These are phyloP conservation scores for Synergus laeviventris DNA, from an alignment of 2,888 invertebrate genomes.

Conservation along the genomic window DNA sequence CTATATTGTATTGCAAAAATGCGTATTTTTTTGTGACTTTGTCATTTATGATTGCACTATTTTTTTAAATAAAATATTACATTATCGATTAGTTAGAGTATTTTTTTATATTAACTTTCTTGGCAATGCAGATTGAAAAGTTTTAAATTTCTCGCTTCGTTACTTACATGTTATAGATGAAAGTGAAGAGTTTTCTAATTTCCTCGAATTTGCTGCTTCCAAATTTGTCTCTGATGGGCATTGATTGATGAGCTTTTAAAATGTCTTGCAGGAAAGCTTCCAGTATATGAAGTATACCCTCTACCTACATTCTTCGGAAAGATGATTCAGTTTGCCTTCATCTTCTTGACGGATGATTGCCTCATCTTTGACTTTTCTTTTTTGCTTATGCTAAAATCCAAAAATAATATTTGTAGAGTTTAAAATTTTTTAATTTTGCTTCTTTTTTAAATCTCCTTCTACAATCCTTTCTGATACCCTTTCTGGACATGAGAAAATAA, in stretches of 20 bases:
- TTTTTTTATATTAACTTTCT: background rate
- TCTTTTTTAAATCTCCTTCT: background rate
- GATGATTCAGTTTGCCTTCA: slow-evolving; percentile 6
- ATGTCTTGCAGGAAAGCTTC: slow-evolving; percentile 6
- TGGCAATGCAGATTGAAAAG: too few relatives aligned
- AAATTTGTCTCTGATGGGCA: slow-evolving; percentile 25
- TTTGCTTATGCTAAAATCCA: slow-evolving; percentile 9
- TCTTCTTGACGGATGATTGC: slow-evolving; percentile 1
- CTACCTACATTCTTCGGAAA: slow-evolving; percentile 6
- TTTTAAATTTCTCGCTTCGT: background rate
- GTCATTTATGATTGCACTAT: background rate
- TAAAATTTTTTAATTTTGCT: background rate
- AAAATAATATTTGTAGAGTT: slow-evolving; percentile 32
- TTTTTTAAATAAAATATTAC: background rate
- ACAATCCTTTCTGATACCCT: background rate
- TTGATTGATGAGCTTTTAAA: slow-evolving; percentile 40
- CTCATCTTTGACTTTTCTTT: slow-evolving; percentile 7
- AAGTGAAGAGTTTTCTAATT: background rate
- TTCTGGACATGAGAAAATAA: background rate
- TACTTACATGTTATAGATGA: background rate
- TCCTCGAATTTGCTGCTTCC: slow-evolving; percentile 13
- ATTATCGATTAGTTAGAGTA: background rate
- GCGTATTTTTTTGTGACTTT: background rate
- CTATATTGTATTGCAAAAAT: background rate
- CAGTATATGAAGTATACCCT: background rate